phyloP scores from a whole-genome alignment of 2,888 invertebrate genomes.

The Thyatira batis region DNA sequence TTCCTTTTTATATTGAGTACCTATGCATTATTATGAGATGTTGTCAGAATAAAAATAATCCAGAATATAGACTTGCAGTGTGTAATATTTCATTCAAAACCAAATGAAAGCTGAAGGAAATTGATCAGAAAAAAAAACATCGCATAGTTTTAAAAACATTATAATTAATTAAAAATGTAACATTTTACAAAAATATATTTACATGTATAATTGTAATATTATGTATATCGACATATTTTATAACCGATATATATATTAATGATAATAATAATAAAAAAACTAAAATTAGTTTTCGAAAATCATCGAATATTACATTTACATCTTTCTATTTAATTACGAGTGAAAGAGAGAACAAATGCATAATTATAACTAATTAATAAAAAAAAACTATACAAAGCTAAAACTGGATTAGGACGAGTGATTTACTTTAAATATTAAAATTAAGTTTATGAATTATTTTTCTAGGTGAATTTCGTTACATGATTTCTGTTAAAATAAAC shows the following conservation, averaged over 20 bases:
- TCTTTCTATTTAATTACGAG: slow-evolving; percentile 12
- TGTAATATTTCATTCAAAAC: too few relatives aligned
- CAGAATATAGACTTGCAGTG: too few relatives aligned
- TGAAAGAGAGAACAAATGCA: slow-evolving; percentile 37
- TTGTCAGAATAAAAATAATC: too few relatives aligned
- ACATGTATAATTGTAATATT: slow-evolving; percentile 54
- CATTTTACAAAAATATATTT: slow-evolving; percentile 82
- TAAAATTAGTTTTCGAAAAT: slow-evolving; percentile 7
- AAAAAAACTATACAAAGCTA: slow-evolving; percentile 21
- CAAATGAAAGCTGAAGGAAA: background rate
- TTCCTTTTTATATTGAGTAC: too few relatives aligned
- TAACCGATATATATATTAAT: slow-evolving; percentile 19
- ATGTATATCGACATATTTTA: slow-evolving; percentile 38
- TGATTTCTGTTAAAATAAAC: too few relatives aligned
- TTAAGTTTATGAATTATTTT: background rate
- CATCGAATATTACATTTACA: slow-evolving; percentile 6
- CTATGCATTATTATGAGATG: too few relatives aligned
- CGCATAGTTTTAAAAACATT: slow-evolving; percentile 70
- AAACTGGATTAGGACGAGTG: slow-evolving; percentile 3
- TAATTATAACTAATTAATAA: slow-evolving; percentile 28
- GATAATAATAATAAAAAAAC: slow-evolving; percentile 22
- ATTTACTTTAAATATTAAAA: background rate
- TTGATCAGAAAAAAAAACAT: slow-evolving; percentile 29
- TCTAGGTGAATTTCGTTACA: background rate
- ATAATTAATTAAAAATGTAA: slow-evolving; percentile 77